Evolutionary conservation across 2,797 vertebrate genomes (phyloP), one percentile per base, ranked within the genome.

Genomic region (Phoxinus dragarum): DNA sequence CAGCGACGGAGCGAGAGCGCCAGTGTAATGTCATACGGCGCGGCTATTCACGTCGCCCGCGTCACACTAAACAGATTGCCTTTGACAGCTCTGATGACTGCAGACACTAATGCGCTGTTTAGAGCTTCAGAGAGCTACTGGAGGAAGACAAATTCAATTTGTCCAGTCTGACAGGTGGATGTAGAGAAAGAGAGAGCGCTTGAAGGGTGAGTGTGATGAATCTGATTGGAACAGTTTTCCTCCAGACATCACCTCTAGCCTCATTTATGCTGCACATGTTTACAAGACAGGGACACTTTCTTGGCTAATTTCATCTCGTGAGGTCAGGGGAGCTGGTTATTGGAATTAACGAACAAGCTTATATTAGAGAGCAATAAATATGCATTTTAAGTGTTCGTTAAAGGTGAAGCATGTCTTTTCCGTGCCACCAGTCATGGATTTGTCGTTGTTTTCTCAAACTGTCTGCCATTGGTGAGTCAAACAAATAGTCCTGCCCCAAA

Each of bases 141-240:
- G 91, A 92, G 93, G 93, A 94, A 94, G 94, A 95, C 94, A 94
- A 94, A 95, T 96, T 95, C 93, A 94, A 96, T 96, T 96, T 95
- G 95, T 94, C 93, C 91, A 87, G 85, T 91, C 90, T 94, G 95
- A 94, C 94, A 95, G 94, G 93, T 90, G 92, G 93, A 90, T 86
- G 90, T 80, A 69, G 84, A 52, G 85, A 81, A 73, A 16, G 92
- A 94, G 91, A 36, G 64, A 69, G 49, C 40, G 64, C 56, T 78
- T 64, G 76, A 78, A 69, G 77, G 17, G 80, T 69, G 80, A 56
- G 80, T 72, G 80, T 81, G 80, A 74, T 83, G 72, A 83, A 75
- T 83, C 81, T 66, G 81, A 83, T 92, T 83, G 82, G 91, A 90
- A 91, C 89, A 71, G 89, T 93, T 91, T 92, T 90, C 89, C 87